Evolutionary conservation across 2,113 vertebrate species (phyloP), one percentile per base, ranked within the genome.

Genomic region (Mesembrinibis cayennensis): DNA sequence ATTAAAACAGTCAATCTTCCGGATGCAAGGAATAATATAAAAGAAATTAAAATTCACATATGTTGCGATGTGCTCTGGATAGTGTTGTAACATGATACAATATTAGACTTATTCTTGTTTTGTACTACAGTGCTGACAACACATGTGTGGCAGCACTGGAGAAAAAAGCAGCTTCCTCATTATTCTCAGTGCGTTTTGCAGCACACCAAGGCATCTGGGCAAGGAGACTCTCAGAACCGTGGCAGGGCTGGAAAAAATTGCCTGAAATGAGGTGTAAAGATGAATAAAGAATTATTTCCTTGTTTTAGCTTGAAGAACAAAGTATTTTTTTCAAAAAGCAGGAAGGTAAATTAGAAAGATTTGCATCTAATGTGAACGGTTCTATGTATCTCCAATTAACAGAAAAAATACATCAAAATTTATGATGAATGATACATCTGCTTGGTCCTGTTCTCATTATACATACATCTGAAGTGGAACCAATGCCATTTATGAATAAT

Each of bases 381-480:
- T 95, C 59, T 25, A 47, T 42, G n/a, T 79, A 87, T 53, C 49
- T 87, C 66, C 47, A 93, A 87, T 91, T 91, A 94, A 78, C 14
- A 77, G 80, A 79, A 78, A 71, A 95, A 97, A 73, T 29, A 47
- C 21, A 82, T 76, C 16, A 92, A 73, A 67, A 90, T 58, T 71
- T 63, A 78, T 87, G 70, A 92, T 87, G 52, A 92, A 78, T 61
- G 62, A 77, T 61, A 32, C 2, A 1, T 87, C 45, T 79, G n/a
- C 66, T 79, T 61, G 22, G 42, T 85, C 66, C 58, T 86, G 30
- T 92, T 91, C 65, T 58, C 81, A 58, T 94, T 96, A 91, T 52
- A 38, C 4, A 6, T 95, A 96, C 52, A 92, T 96, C 83, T 95
- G 83, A 96, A 97, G 93, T 92, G 92, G 97, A 98, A 98, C 90